Evolutionary conservation across 1,140 invertebrate genomes (phyloP).

Genomic region (Drosophila ohnishii): DNA sequence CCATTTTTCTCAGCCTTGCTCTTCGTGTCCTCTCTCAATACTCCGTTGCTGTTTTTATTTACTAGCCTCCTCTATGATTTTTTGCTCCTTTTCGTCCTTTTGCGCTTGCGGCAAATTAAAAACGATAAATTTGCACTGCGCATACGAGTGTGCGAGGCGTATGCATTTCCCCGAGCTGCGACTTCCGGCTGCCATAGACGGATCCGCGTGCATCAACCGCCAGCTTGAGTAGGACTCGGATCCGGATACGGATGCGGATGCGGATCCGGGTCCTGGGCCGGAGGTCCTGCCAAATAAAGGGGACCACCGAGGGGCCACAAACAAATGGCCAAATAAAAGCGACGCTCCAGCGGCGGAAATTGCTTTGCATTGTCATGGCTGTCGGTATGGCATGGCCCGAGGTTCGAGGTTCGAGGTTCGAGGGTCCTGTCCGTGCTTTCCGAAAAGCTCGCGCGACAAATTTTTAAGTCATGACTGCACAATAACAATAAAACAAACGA

Average conservation of each 20-base stretch:
- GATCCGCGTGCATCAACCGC: slow-evolving; percentile 67
- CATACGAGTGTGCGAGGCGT: slow-evolving; percentile 51
- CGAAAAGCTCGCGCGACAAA: slow-evolving; percentile 66
- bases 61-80: slow-evolving; percentile 33
- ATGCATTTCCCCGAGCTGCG: slow-evolving; percentile 38
- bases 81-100: slow-evolving; percentile 20
- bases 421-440: slow-evolving; percentile 12
- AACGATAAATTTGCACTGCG: slow-evolving; percentile 78
- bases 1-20: slow-evolving; percentile 61
- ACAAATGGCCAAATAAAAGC: slow-evolving; percentile 79
- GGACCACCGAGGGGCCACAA: slow-evolving; percentile 31
- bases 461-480: slow-evolving; percentile 79
- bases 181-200: slow-evolving; percentile 60
- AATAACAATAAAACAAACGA: slow-evolving; percentile 80
- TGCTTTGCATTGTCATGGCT: slow-evolving; percentile 58
- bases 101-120: slow-evolving; percentile 80
- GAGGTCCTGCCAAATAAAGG: slow-evolving; percentile 39
- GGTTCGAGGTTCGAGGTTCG: slow-evolving; percentile 36
- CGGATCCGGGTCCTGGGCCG: background rate
- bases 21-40: slow-evolving; percentile 19
- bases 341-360: slow-evolving; percentile 57
- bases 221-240: slow-evolving; percentile 19
- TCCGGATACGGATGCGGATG: slow-evolving; percentile 20
- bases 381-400: slow-evolving; percentile 31
- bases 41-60: slow-evolving; percentile 44